Evolutionary conservation across 2,113 vertebrate species (phyloP).

Genomic region (Megalops atlanticus): DNA sequence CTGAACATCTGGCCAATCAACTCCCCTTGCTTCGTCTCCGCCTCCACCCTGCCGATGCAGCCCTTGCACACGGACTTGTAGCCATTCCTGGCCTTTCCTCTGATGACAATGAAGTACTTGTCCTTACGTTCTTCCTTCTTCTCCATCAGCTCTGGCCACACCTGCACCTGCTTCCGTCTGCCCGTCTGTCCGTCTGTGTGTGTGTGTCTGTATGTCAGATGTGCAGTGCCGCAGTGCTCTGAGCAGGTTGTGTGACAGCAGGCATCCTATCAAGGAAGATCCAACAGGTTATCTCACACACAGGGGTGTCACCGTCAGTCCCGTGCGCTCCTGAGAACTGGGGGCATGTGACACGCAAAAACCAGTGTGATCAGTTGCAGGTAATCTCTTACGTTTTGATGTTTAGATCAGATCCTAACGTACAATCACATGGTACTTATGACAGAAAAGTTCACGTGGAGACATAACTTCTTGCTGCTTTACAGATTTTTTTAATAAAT

Average conservation of each 20-base stretch:
- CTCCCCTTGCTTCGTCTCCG: constrained; percentile 55
- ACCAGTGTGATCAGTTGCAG: neutral
- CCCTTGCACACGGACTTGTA: constrained; percentile 56
- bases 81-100: constrained; percentile 62
- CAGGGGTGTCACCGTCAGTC: neutral
- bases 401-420: neutral
- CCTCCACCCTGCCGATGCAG: constrained; percentile 63
- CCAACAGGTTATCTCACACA: neutral
- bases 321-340: neutral
- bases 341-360: neutral
- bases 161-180: neutral
- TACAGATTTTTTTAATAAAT: too few relatives aligned
- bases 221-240: neutral
- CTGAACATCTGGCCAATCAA: constrained; percentile 56
- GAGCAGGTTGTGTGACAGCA: neutral
- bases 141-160: constrained; percentile 5
- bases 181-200: neutral
- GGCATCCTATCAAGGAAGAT: constrained; percentile 1
- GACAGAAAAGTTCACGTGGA: too few relatives aligned
- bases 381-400: neutral
- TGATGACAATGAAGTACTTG: constrained; percentile 67
- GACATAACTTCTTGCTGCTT: too few relatives aligned
- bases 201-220: too few relatives aligned
- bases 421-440: neutral
- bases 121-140: constrained; percentile 39